Evolutionary conservation across 2,113 vertebrate genomes (phyloP).

Genomic region (Pachypanchax playfairii): DNA sequence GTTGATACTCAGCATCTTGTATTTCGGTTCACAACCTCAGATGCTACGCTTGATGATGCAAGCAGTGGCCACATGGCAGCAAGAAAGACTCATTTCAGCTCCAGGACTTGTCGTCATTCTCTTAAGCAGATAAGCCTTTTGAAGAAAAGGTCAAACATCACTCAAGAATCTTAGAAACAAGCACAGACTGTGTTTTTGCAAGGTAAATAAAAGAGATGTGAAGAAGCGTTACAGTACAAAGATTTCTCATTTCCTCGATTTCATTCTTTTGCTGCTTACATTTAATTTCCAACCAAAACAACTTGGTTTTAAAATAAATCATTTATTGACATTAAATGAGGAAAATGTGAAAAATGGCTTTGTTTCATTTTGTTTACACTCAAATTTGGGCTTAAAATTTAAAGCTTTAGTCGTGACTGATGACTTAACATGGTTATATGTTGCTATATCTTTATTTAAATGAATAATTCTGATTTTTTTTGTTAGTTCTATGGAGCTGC

Average conservation of each 20-base stretch:
- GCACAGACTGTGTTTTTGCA: neutral
- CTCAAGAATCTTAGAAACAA: neutral
- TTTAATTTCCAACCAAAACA: too few species aligned
- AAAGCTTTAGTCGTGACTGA: too few species aligned
- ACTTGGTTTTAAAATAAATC: too few species aligned
- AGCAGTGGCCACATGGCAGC: constrained; percentile 41
- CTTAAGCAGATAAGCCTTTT: constrained; percentile 24
- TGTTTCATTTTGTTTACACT: too few species aligned
- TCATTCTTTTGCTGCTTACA: neutral
- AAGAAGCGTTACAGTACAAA: too few species aligned
- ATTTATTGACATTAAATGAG: too few species aligned
- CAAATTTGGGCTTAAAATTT: too few species aligned
- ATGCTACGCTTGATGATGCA: constrained; percentile 60
- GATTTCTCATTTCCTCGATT: neutral
- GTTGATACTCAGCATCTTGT: constrained; percentile 19
- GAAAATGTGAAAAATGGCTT: too few species aligned
- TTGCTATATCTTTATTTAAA: too few species aligned
- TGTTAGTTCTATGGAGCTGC: neutral
- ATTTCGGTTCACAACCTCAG: constrained; percentile 21
- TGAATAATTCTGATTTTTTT: too few species aligned
- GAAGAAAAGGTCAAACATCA: neutral
- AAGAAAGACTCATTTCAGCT: constrained; percentile 38
- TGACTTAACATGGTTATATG: too few species aligned
- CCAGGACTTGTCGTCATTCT: constrained; percentile 25
- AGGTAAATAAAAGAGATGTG: too few species aligned